Evolutionary conservation across 1,140 invertebrate species (phyloP).

Genomic region (Tetraneura akinire): DNA sequence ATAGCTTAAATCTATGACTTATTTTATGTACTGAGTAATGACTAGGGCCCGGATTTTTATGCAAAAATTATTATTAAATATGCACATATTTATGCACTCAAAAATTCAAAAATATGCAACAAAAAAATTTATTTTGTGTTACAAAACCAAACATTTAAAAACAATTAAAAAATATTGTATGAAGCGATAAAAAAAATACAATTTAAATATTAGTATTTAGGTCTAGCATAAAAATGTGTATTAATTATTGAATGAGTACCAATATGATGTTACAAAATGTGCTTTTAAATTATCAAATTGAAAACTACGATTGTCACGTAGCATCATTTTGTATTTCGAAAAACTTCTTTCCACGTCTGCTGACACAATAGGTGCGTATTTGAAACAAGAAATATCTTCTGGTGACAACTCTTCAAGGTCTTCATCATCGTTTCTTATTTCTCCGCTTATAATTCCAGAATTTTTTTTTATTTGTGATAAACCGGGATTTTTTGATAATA

Average conservation of each 20-base stretch:
- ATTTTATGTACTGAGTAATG: too few species aligned
- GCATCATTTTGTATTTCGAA: not conserved
- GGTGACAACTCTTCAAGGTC: constrained; percentile 5
- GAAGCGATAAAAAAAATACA: not conserved
- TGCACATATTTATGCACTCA: too few species aligned
- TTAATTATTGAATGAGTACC: not conserved
- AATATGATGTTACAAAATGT: not conserved
- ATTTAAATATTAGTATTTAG: not conserved
- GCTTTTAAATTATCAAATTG: constrained; percentile 1
- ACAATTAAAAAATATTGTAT: not conserved
- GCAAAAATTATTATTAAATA: too few species aligned
- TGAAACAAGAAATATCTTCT: constrained; percentile 16
- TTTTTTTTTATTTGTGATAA: not conserved
- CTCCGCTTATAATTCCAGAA: not conserved
- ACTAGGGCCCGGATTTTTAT: too few species aligned
- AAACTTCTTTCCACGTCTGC: not conserved
- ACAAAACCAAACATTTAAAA: too few species aligned
- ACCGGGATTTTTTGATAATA: not conserved
- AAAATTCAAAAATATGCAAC: too few species aligned
- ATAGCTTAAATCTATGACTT: too few species aligned
- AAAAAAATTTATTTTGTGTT: too few species aligned
- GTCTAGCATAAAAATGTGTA: too few species aligned
- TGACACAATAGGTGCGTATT: not conserved
- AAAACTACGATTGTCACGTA: not conserved
- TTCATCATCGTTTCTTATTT: not conserved